These are phyloP conservation scores for Drosophila mimetica DNA, from an alignment of 2,888 invertebrate genomes.

Conservation along the genomic window DNA sequence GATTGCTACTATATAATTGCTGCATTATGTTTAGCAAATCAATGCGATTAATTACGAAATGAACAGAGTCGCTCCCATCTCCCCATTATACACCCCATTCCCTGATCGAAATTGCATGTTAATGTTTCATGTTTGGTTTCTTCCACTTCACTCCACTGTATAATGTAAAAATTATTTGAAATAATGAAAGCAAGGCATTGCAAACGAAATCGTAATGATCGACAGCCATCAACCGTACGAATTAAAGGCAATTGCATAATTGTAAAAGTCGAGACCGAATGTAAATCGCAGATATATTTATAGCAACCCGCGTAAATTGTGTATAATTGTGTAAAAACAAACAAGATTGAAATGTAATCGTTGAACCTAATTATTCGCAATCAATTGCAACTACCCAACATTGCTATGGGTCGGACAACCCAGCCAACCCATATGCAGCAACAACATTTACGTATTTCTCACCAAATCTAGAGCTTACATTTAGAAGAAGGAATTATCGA, in stretches of 20 bases:
- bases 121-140: constrained; percentile 53
- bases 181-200: constrained; percentile 28
- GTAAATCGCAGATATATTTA: constrained; percentile 50
- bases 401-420: constrained; percentile 20
- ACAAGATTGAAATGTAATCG: constrained; percentile 52
- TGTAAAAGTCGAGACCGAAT: constrained; percentile 35
- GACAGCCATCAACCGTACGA: constrained; percentile 2
- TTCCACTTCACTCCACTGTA: constrained; percentile 47
- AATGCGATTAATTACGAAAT: constrained; percentile 48
- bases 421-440: constrained; percentile 18
- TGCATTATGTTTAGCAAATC: constrained; percentile 60
- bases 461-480: constrained; percentile 77
- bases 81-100: constrained; percentile 14
- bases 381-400: constrained; percentile 30
- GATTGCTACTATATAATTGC: constrained; percentile 54
- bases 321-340: constrained; percentile 67
- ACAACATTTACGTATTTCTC: constrained; percentile 66
- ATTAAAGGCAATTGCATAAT: constrained; percentile 32
- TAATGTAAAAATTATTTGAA: constrained; percentile 69
- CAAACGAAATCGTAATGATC: constrained; percentile 25
- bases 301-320: constrained; percentile 57
- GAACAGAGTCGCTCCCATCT: constrained; percentile 21
- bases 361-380: constrained; percentile 47
- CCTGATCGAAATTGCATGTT: constrained; percentile 40
- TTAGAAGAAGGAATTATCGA: constrained; percentile 16